Evolutionary conservation across 1,140 invertebrate species (phyloP).

Genomic region (Zaprionus davidi): DNA sequence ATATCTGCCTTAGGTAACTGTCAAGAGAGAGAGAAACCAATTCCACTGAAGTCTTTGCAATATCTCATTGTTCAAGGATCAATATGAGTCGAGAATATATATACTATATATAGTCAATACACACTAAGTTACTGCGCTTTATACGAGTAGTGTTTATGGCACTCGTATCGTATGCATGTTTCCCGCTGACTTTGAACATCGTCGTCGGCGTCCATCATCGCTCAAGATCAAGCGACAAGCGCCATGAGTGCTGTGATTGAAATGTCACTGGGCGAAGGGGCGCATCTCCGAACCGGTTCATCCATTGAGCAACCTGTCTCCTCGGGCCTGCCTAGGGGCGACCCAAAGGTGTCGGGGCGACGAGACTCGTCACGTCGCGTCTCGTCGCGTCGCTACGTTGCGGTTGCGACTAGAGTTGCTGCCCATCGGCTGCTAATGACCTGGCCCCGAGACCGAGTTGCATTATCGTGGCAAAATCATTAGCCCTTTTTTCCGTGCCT

Average conservation of each 20-base stretch:
- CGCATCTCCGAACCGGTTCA: constrained; percentile 27
- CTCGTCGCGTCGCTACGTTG: not conserved
- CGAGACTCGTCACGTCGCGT: constrained; percentile 35
- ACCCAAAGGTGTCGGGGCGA: constrained; percentile 35
- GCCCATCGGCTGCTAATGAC: constrained; percentile 45
- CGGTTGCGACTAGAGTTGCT: constrained; percentile 12
- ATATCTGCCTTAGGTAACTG: no score
- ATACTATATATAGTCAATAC: not conserved
- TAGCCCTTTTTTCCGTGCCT: constrained; percentile 32
- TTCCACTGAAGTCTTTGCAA: not conserved
- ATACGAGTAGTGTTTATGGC: not conserved
- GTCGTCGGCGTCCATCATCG: constrained; percentile 25
- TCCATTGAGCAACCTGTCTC: constrained; percentile 28
- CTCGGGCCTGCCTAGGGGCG: constrained; percentile 17
- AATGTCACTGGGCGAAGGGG: constrained; percentile 9
- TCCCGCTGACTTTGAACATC: not conserved
- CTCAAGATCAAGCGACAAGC: constrained; percentile 8
- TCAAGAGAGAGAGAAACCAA: no score
- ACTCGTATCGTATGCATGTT: not conserved
- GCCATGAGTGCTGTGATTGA: not conserved
- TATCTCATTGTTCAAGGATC: not conserved
- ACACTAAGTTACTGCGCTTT: no score
- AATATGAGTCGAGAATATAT: not conserved
- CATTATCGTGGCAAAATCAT: constrained; percentile 49
- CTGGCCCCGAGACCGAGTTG: constrained; percentile 27